A percentile compares a stretch with the other conserved stretches of the same genome.
These are phyloP conservation scores for Daphoenositta chrysoptera DNA, from an alignment of 2,113 vertebrate genomes.

Conservation along the genomic window DNA sequence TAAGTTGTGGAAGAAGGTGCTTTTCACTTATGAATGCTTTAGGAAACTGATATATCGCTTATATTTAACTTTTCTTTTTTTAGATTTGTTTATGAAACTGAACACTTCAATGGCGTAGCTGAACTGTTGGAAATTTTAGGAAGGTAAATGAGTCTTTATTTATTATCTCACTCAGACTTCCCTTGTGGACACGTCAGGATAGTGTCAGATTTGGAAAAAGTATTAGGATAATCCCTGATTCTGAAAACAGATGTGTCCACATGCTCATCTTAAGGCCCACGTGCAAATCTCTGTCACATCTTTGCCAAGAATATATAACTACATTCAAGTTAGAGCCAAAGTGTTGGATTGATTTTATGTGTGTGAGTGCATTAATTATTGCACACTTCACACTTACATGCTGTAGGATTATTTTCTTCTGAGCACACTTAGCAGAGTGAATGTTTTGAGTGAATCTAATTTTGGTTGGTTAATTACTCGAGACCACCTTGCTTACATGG, in stretches of 20 bases:
- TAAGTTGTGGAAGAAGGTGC: slow-evolving; percentile 71
- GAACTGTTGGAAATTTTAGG: slow-evolving; percentile 99
- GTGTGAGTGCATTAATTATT: not conserved
- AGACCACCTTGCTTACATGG: not conserved
- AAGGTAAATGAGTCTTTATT: slow-evolving; percentile 79
- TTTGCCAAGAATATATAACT: not conserved
- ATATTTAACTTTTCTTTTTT: slow-evolving; percentile 18
- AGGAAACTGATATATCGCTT: slow-evolving; percentile 4
- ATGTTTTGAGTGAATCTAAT: not conserved
- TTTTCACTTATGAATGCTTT: not conserved
- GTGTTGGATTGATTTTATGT: not conserved
- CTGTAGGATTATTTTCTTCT: not conserved
- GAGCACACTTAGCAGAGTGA: not conserved
- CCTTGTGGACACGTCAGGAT: not conserved
- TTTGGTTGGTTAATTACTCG: not conserved
- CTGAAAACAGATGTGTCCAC: not conserved
- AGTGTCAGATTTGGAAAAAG: not conserved
- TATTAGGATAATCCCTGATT: not conserved
- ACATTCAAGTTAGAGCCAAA: not conserved
- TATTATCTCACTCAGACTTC: not conserved
- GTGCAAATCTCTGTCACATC: not conserved
- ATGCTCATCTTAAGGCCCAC: not conserved
- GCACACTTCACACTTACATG: not conserved
- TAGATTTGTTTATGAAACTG: slow-evolving; percentile 99
- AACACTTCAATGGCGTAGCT: slow-evolving; percentile 99